These are phyloP conservation scores for Amiota mariae DNA, from an alignment of 2,888 invertebrate species.

Conservation along the genomic window DNA sequence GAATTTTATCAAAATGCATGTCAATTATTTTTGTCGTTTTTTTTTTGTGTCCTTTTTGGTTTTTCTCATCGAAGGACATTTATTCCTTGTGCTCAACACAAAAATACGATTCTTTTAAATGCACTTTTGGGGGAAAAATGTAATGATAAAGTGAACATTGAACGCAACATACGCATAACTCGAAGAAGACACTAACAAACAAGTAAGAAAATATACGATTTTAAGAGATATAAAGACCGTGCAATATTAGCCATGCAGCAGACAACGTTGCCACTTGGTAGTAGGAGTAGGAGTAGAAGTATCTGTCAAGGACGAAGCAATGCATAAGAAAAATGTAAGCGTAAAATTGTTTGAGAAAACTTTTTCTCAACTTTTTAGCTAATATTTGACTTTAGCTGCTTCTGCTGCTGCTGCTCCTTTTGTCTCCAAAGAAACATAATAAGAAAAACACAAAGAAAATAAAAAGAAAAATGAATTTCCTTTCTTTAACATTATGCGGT, in stretches of 20 bases:
- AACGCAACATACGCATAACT: slow-evolving; percentile 31
- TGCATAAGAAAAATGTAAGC: slow-evolving; percentile 56
- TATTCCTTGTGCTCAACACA: slow-evolving; percentile 59
- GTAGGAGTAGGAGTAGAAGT: too few species aligned
- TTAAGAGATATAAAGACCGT: slow-evolving; percentile 59
- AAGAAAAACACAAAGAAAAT: slow-evolving; percentile 57
- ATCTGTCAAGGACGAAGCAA: too few species aligned
- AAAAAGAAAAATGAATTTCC: slow-evolving; percentile 28
- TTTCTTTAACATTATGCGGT: slow-evolving; percentile 58
- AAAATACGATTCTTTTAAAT: slow-evolving; percentile 62
- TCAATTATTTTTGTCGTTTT: slow-evolving; percentile 5
- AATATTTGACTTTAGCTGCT: slow-evolving; percentile 65
- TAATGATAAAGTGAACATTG: slow-evolving; percentile 28
- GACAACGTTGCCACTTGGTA: neutral
- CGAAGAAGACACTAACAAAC: slow-evolving; percentile 34
- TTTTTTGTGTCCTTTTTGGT: slow-evolving; percentile 40
- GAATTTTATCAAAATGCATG: slow-evolving; percentile 65
- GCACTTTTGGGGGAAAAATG: slow-evolving; percentile 63
- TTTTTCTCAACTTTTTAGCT: slow-evolving; percentile 69
- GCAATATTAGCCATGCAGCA: slow-evolving; percentile 13
- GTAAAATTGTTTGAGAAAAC: slow-evolving; percentile 68
- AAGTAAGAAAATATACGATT: slow-evolving; percentile 37
- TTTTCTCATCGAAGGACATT: slow-evolving; percentile 51
- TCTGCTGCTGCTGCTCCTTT: too few species aligned
- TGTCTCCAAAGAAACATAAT: slow-evolving; percentile 45